Evolutionary conservation across 2,113 vertebrate species (phyloP).

Genomic region (Lasiurus cinereus): DNA sequence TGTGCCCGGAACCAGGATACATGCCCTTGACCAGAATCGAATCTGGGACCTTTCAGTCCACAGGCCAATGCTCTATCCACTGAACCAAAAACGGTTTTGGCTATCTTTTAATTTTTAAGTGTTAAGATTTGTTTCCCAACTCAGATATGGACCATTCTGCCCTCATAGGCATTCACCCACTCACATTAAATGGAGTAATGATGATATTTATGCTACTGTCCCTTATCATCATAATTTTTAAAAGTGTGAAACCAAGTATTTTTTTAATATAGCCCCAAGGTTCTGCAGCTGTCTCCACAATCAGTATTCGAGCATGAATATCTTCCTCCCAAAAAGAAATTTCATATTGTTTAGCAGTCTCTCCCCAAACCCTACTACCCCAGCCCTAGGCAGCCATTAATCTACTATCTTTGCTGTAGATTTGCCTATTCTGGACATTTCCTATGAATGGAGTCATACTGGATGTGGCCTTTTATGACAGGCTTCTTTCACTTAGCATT

Average conservation of each 20-base stretch:
- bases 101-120: conserved; percentile 32
- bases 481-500: background rate
- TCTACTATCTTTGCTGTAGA: background rate
- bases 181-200: background rate
- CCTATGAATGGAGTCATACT: background rate
- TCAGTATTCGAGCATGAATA: background rate
- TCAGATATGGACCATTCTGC: background rate
- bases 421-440: background rate
- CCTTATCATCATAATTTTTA: background rate
- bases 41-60: too few species aligned
- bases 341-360: background rate
- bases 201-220: background rate
- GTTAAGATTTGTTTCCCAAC: background rate
- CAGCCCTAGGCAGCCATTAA: background rate
- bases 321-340: background rate
- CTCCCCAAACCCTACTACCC: background rate
- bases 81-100: too few species aligned
- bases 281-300: background rate
- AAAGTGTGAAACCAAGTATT: background rate
- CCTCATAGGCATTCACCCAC: background rate
- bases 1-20: too few species aligned
- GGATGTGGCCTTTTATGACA: background rate
- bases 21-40: too few species aligned
- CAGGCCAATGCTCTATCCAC: too few species aligned
- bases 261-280: background rate